These are phyloP conservation scores for Drosophila neutralis DNA, from an alignment of 2,888 invertebrate genomes.

Conservation along the genomic window DNA sequence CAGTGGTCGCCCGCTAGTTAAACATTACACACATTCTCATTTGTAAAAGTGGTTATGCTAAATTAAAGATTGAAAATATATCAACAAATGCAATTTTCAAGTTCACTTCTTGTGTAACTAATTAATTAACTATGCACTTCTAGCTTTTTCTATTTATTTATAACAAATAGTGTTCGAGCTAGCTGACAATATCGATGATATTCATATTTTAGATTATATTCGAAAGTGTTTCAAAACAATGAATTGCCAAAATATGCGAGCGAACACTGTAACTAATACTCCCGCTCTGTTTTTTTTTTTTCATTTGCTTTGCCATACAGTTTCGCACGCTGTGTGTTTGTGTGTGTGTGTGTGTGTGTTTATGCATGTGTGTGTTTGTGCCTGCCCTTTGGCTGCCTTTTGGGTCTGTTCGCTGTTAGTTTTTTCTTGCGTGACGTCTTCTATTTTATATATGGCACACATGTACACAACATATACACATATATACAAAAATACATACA, in stretches of 20 bases:
- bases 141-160: neutral
- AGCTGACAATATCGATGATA: neutral
- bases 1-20: constrained; percentile 9
- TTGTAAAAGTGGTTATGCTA: neutral
- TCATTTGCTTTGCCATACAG: constrained; percentile 3
- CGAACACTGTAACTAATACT: constrained; percentile 2
- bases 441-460: constrained; percentile 54
- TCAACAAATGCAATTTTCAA: neutral
- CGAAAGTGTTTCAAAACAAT: neutral
- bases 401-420: constrained; percentile 28
- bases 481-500: neutral
- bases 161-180: neutral
- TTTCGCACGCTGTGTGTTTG: constrained; percentile 23
- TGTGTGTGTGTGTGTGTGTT: neutral
- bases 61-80: neutral
- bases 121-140: neutral
- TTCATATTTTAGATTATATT: neutral
- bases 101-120: neutral
- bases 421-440: constrained; percentile 41
- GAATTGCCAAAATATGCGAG: neutral
- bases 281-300: neutral
- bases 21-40: neutral
- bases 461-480: neutral
- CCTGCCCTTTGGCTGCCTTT: constrained; percentile 36
- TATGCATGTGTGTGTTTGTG: constrained; percentile 12